Evolutionary conservation across 2,113 vertebrate species (phyloP), one percentile per base, ranked within the genome.

Genomic region (Entelurus aequoreus): DNA sequence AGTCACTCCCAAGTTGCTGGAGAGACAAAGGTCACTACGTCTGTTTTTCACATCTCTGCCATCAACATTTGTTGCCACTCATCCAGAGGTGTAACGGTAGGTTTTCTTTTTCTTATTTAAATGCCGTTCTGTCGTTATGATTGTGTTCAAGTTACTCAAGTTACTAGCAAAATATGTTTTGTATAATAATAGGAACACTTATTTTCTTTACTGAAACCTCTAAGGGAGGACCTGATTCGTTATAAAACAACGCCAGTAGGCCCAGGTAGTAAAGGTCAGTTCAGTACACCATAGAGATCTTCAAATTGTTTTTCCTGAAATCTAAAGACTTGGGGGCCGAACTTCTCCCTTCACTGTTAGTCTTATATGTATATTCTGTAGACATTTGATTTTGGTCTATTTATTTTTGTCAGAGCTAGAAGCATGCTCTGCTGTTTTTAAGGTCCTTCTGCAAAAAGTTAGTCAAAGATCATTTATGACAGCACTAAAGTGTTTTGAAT

Each of bases 41-140:
- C 46, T 38, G 38, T 63, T 9, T 61, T 60, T 50, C 12, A 36
- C 36, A 7, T 42, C 51, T 0, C 4, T 55, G 54, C 54, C 49
- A 60, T 68, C 61, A 8, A 66, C 64, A 66, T 76, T 84, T 81
- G 40, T 87, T 85, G 79, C 70, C 75, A 74, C 73, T 72, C 47
- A 19, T 84, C 61, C 83, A 65, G 48, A 81, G 78, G 80, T 85
- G 77, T 66, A 69, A 79, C 68, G 71, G 88, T 90, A 70, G 84
- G 86, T 15, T 53, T 54, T 14, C 4, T 21, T 47, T 49, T 36
- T 0, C 0, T 12, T 8, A 6, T 6, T 42, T 51, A 56, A 42
- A 42, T 28, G 16, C 10, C 1, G 21, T 21, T 28, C 19, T 14
- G 50, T 52, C 8, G 6, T 28, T 28, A 52, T 10, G 10, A 16